A percentile compares a stretch with the other conserved stretches of the same genome.
These are phyloP conservation scores for Ophion slaviceki DNA, from an alignment of 2,888 invertebrate genomes.

Conservation along the genomic window DNA sequence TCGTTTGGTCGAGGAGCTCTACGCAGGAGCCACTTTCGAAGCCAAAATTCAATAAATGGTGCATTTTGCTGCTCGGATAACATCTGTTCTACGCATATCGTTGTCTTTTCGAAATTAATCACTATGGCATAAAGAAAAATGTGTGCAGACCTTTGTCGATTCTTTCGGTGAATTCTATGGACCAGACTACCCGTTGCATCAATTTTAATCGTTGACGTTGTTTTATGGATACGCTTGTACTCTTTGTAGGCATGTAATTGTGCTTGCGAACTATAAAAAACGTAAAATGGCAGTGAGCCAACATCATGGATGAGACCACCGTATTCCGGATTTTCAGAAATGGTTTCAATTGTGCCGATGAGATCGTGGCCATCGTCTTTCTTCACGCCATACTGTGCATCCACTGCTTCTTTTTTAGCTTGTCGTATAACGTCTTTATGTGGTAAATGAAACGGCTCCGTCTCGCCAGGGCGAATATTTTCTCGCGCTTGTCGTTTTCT, in stretches of 20 bases:
- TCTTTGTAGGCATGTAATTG: slow-evolving; percentile 34
- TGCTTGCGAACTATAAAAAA: background rate
- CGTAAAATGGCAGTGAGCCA: background rate
- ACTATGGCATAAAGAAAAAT: slow-evolving; percentile 46
- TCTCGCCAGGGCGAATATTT: slow-evolving; percentile 51
- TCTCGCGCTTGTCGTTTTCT: slow-evolving; percentile 48
- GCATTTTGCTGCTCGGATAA: slow-evolving; percentile 50
- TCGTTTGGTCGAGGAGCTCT: slow-evolving; percentile 43
- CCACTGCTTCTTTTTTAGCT: background rate
- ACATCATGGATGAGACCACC: background rate
- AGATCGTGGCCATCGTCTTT: background rate
- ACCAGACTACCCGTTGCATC: slow-evolving; percentile 56
- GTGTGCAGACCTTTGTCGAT: slow-evolving; percentile 7
- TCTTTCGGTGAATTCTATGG: slow-evolving; percentile 31
- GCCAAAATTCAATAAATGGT: slow-evolving; percentile 38
- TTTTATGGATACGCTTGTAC: slow-evolving; percentile 24
- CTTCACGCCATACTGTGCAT: background rate
- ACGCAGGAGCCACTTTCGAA: slow-evolving; percentile 25
- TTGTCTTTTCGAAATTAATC: slow-evolving; percentile 32
- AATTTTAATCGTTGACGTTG: background rate
- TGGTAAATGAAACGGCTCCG: slow-evolving; percentile 51
- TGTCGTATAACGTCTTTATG: background rate
- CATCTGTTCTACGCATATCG: slow-evolving; percentile 38
- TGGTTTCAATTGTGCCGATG: background rate
- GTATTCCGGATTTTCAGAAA: too few species aligned